A percentile compares a stretch with the other conserved stretches of the same genome.
Evolutionary conservation across 2,888 invertebrate genomes (phyloP).

Genomic region (Acanthacorydalis orientalis): DNA sequence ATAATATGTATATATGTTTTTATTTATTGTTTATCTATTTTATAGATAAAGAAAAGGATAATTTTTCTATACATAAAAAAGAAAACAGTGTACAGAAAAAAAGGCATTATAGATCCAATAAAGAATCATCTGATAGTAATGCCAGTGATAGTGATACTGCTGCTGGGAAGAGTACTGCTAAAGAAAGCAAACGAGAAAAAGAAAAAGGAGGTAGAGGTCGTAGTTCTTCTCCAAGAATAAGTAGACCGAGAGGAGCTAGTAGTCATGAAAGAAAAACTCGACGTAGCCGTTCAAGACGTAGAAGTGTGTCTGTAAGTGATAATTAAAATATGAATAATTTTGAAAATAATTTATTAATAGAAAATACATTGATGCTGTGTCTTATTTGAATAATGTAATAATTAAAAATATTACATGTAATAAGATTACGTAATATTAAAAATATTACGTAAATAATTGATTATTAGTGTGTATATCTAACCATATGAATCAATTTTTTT

Average conservation of each 20-base stretch:
- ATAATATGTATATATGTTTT: neutral
- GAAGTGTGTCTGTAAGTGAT: constrained; percentile 7
- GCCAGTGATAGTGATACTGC: constrained; percentile 31
- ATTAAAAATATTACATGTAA: too few relatives aligned
- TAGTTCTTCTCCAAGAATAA: constrained; percentile 16
- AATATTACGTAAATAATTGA: too few relatives aligned
- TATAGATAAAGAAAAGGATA: constrained; percentile 27
- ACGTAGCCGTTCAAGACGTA: constrained; percentile 1
- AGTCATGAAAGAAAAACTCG: constrained; percentile 21
- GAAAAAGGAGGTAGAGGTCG: constrained; percentile 20
- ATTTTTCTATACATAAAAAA: constrained; percentile 59
- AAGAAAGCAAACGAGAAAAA: constrained; percentile 20
- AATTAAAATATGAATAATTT: constrained; percentile 1
- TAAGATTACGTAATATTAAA: too few relatives aligned
- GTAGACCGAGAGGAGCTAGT: constrained; percentile 32
- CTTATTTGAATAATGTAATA: too few relatives aligned
- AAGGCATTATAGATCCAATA: constrained; percentile 74
- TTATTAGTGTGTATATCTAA: too few relatives aligned
- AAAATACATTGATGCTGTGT: too few relatives aligned
- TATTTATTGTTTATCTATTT: neutral
- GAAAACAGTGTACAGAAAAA: constrained; percentile 73
- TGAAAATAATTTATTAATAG: constrained; percentile 1
- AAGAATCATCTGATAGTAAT: constrained; percentile 54
- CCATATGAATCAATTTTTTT: too few relatives aligned
- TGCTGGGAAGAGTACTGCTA: constrained; percentile 11